Percentiles rank a stretch among this genome's conserved stretches.
phyloP scores from a whole-genome alignment of 2,888 invertebrate genomes.

The Cheilosia vulpina region DNA sequence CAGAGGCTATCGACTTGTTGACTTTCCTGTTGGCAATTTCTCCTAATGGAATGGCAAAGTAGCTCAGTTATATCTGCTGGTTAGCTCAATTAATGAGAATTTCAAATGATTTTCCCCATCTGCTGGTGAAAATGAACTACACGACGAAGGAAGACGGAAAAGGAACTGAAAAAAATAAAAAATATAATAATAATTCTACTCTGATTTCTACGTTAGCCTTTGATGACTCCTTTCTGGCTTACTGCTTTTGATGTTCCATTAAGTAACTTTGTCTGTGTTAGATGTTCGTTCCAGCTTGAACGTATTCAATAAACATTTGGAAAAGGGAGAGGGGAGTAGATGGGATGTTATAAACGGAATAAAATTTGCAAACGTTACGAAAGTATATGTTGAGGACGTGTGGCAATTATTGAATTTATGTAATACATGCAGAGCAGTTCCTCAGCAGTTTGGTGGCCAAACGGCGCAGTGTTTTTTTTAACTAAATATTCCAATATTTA shows the following conservation, averaged over 20 bases:
- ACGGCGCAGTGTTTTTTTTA: no score
- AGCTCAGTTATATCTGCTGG: background rate
- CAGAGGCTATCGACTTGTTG: conserved; percentile 7
- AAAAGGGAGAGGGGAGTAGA: background rate
- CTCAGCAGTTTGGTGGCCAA: no score
- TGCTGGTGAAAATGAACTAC: conserved; percentile 3
- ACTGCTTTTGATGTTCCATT: conserved; percentile 12
- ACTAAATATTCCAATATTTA: no score
- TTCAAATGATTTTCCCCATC: conserved; percentile 10
- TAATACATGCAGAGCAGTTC: no score
- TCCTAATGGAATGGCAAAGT: background rate
- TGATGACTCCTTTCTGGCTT: conserved; percentile 6
- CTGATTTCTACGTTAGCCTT: conserved; percentile 13
- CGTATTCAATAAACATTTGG: conserved; percentile 1
- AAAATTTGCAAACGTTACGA: conserved; percentile 10
- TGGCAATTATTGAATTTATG: no score
- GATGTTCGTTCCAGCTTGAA: background rate
- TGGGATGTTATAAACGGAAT: background rate
- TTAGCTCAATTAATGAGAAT: conserved; percentile 30
- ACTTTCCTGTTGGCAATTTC: background rate
- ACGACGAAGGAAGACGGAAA: background rate
- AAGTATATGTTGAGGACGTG: conserved; percentile 2
- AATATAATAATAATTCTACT: background rate
- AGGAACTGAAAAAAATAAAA: no score
- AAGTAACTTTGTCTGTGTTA: conserved; percentile 16